phyloP scores from a whole-genome alignment of 2,888 invertebrate genomes.

The Caenorhabditis sp. region DNA sequence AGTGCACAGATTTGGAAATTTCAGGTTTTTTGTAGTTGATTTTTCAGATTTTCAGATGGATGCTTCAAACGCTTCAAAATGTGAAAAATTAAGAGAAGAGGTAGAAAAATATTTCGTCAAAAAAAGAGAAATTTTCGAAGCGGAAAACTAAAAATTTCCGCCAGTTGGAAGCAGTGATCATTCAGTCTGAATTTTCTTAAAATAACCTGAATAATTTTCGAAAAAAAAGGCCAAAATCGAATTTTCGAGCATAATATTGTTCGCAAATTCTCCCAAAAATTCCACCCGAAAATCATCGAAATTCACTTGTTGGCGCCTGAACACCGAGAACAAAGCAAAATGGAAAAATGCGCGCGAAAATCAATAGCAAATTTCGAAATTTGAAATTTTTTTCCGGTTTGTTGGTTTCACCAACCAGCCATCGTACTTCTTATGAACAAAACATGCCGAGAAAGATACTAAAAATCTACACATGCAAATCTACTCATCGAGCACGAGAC shows the following conservation, averaged over 20 bases:
- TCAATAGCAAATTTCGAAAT: neutral
- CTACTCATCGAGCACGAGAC: neutral
- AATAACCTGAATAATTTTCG: too few species aligned
- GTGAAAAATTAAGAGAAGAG: too few species aligned
- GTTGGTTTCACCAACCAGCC: slow-evolving; percentile 15
- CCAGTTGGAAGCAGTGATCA: too few species aligned
- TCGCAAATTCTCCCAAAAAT: too few species aligned
- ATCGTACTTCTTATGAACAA: slow-evolving; percentile 14
- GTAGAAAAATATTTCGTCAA: neutral
- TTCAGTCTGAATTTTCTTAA: too few species aligned
- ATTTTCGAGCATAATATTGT: too few species aligned
- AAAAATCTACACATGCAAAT: neutral
- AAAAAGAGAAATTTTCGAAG: neutral
- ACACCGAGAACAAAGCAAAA: neutral
- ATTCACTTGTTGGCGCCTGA: neutral
- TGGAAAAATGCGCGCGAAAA: slow-evolving; percentile 1
- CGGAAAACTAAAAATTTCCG: too few species aligned
- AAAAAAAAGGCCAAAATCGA: too few species aligned
- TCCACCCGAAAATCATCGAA: neutral
- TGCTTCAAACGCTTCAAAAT: too few species aligned
- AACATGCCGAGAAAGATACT: neutral
- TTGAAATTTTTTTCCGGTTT: neutral
- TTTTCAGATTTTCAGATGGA: neutral
- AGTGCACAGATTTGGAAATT: slow-evolving; percentile 32
- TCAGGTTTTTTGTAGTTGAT: neutral